Evolutionary conservation across 2,888 invertebrate genomes (phyloP).

Genomic region (Arrhopalites spinosus): DNA sequence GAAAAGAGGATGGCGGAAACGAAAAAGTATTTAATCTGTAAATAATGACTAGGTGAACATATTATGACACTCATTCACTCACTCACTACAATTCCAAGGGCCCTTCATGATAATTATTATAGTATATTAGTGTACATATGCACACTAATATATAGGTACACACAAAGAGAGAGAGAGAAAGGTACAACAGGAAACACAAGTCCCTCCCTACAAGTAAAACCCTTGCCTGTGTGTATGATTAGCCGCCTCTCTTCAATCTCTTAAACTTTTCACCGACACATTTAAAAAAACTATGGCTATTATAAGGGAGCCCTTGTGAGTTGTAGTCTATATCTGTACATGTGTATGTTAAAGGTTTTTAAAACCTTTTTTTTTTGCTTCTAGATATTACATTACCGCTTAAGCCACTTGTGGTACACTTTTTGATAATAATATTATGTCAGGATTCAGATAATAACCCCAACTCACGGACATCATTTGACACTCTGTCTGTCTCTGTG

Average conservation of each 20-base stretch:
- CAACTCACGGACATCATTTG: slow-evolving; percentile 17
- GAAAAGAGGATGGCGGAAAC: slow-evolving; percentile 28
- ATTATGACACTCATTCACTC: slow-evolving; percentile 34
- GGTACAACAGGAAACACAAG: slow-evolving; percentile 28
- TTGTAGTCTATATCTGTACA: too few species aligned
- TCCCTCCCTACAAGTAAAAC: slow-evolving; percentile 13
- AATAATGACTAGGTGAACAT: slow-evolving; percentile 35
- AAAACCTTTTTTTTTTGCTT: too few species aligned
- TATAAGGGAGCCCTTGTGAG: too few species aligned
- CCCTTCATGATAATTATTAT: slow-evolving; percentile 10
- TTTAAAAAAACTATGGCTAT: background rate
- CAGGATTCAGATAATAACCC: slow-evolving; percentile 1
- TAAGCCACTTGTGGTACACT: too few species aligned
- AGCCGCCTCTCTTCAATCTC: background rate
- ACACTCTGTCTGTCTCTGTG: slow-evolving; percentile 10
- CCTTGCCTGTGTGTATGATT: background rate
- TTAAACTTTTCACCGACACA: background rate
- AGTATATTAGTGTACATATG: too few species aligned
- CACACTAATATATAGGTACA: too few species aligned
- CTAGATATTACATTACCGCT: too few species aligned
- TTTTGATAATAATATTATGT: slow-evolving; percentile 7
- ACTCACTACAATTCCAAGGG: background rate
- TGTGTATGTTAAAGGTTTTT: too few species aligned
- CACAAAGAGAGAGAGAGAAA: too few species aligned
- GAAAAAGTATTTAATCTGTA: slow-evolving; percentile 36